phyloP scores from a whole-genome alignment of 2,888 invertebrate genomes.

The Therioaphis trifolii region DNA sequence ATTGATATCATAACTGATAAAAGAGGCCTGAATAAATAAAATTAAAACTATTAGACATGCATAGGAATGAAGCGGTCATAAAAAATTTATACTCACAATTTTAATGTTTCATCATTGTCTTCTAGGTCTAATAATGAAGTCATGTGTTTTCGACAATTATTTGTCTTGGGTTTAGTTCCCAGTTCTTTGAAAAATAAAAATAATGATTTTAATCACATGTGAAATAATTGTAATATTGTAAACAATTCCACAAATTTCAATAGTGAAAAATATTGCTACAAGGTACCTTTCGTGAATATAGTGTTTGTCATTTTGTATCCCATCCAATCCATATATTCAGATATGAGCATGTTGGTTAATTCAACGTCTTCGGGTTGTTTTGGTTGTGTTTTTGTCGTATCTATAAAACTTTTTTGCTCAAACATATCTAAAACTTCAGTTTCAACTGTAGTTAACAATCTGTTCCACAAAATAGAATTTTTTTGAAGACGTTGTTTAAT shows the following conservation, averaged over 20 bases:
- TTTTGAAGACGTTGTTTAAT: constrained; percentile 5
- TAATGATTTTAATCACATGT: not conserved
- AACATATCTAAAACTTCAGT: constrained; percentile 26
- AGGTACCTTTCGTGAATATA: constrained; percentile 38
- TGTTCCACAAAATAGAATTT: too few relatives aligned
- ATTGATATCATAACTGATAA: constrained; percentile 37
- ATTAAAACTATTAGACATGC: not conserved
- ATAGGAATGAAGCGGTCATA: not conserved
- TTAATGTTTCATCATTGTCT: constrained; percentile 36
- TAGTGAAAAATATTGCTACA: not conserved
- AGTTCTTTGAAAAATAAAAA: constrained; percentile 23
- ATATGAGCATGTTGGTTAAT: constrained; percentile 37
- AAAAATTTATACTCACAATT: constrained; percentile 9
- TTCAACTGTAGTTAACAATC: constrained; percentile 8
- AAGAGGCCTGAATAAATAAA: constrained; percentile 32
- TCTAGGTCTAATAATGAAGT: constrained; percentile 35
- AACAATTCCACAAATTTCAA: not conserved
- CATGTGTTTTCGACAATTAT: constrained; percentile 11
- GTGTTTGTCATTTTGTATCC: constrained; percentile 21
- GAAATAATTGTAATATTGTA: not conserved
- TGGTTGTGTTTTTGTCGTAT: not conserved
- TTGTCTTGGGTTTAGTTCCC: not conserved
- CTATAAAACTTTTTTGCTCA: not conserved
- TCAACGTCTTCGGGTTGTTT: constrained; percentile 17
- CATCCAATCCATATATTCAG: constrained; percentile 48